Evolutionary conservation across 2,888 invertebrate genomes (phyloP).

Genomic region (Osmoderma eremita): DNA sequence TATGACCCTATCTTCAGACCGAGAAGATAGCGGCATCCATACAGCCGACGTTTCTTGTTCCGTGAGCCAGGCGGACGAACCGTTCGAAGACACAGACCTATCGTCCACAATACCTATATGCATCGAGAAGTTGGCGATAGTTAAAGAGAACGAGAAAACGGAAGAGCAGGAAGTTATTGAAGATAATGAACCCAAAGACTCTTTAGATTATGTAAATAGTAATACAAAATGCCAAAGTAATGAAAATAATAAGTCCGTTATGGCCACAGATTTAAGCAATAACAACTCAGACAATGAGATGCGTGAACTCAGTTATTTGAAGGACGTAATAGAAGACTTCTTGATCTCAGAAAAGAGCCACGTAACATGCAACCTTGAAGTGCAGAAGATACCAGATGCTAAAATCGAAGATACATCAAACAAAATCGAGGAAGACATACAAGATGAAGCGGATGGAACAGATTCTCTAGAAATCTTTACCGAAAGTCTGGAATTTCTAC

Average conservation of each 20-base stretch:
- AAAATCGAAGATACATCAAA: neutral
- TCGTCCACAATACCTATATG: conserved; percentile 57
- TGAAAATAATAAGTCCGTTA: conserved; percentile 42
- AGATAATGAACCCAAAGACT: conserved; percentile 36
- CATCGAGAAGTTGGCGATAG: conserved; percentile 55
- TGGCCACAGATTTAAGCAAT: conserved; percentile 28
- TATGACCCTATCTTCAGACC: conserved; percentile 69
- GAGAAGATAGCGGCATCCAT: conserved; percentile 83
- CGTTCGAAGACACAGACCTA: conserved; percentile 66
- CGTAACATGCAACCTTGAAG: conserved; percentile 43
- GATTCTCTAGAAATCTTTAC: neutral
- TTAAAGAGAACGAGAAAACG: conserved; percentile 48
- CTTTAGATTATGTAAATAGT: conserved; percentile 35
- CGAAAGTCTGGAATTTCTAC: neutral
- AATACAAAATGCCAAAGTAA: conserved; percentile 32
- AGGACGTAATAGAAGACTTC: conserved; percentile 59
- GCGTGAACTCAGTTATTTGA: conserved; percentile 48
- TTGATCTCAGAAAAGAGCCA: conserved; percentile 62
- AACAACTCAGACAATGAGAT: conserved; percentile 48
- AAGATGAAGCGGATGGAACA: conserved; percentile 5
- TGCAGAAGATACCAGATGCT: conserved; percentile 6
- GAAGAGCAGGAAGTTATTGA: conserved; percentile 16
- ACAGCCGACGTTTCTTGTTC: conserved; percentile 82
- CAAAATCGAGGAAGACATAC: neutral
- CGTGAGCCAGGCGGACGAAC: conserved; percentile 78